Evolutionary conservation across 2,113 vertebrate species (phyloP).

Genomic region (Reinhardtius hippoglossoides): DNA sequence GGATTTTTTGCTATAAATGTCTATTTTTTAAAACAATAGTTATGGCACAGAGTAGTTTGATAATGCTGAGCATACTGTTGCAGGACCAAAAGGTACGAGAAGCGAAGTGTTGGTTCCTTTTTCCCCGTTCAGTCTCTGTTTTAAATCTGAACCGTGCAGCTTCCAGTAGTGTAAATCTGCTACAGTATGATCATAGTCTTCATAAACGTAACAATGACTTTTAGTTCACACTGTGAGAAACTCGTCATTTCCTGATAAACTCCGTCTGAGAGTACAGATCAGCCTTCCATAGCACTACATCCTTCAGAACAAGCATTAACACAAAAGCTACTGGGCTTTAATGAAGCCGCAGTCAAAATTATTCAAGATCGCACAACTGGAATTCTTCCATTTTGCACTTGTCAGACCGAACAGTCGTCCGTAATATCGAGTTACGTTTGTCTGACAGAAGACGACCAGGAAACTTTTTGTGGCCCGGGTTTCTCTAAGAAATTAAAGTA

Average conservation of each 20-base stretch:
- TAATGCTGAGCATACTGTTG: constrained; percentile 37
- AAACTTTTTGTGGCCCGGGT: too few relatives aligned
- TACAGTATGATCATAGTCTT: constrained; percentile 2
- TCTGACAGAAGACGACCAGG: too few relatives aligned
- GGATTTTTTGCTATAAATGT: constrained; percentile 66
- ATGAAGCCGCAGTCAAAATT: not conserved
- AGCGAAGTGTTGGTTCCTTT: not conserved
- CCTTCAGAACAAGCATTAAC: not conserved
- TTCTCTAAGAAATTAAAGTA: too few relatives aligned
- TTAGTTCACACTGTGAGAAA: constrained; percentile 38
- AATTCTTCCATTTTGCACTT: too few relatives aligned
- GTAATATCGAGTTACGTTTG: too few relatives aligned
- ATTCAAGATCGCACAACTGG: too few relatives aligned
- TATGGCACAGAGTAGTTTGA: constrained; percentile 43
- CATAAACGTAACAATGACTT: constrained; percentile 5
- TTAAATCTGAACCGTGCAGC: constrained; percentile 28
- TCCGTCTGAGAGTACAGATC: too few relatives aligned
- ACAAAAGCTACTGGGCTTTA: not conserved
- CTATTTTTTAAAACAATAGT: constrained; percentile 71
- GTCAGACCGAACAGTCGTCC: too few relatives aligned
- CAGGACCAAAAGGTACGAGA: constrained; percentile 67
- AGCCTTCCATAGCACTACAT: too few relatives aligned
- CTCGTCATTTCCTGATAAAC: not conserved
- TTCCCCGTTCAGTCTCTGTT: not conserved
- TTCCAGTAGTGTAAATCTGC: constrained; percentile 21